Base-by-base conservation (phyloP, 2,888 invertebrate genomes). In the Ochropleura leucogaster region DNA sequence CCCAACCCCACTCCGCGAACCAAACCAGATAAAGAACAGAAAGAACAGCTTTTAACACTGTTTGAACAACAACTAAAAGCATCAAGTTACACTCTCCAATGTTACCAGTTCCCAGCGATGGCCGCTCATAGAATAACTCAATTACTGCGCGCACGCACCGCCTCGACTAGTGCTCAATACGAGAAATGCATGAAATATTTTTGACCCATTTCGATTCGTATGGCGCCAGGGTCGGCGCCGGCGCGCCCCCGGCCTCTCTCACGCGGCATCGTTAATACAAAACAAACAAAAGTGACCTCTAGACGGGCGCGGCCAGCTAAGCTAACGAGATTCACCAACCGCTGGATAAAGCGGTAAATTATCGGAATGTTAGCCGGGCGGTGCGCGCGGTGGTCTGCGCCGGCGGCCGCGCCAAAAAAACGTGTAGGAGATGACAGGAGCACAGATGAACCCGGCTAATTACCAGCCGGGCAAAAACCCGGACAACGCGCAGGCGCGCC, bases 251-350 rank as follows among this genome's bases (percentile, higher is more conserved):
- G 94, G 94, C 92, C 93, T 91, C 93, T 93, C 94, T 91, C 94
- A 93, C 94, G 93, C 93, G 92, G 92, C 92, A 92, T 95, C 95
- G 94, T 95, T 95, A 95, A 92, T 95, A 95, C 93, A 96, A 96
- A 96, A 96, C 96, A 96, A 96, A 96, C 95, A 96, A 95, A 94
- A 96, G 88, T 95, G 95, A 95, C 95, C 96, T 94, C 94, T 94
- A 94, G 95, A 92, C 95, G 93, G 94, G 91, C 93, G 91, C 93
- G 92, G 91, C 86, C 84, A 83, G 92, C 93, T 88, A 85, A 92
- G 92, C 94, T 96, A 95, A 96, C 96, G 95, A 96, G 96, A 96
- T 96, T 95, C 95, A 96, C 95, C 92, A 95, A 94, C 92, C 93
- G 92, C 91, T 90, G 95, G 94, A 96, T 96, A 95, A 95, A 96